Base-by-base conservation (phyloP, 1,140 invertebrate genomes). In the Conopomorpha cramerella region DNA sequence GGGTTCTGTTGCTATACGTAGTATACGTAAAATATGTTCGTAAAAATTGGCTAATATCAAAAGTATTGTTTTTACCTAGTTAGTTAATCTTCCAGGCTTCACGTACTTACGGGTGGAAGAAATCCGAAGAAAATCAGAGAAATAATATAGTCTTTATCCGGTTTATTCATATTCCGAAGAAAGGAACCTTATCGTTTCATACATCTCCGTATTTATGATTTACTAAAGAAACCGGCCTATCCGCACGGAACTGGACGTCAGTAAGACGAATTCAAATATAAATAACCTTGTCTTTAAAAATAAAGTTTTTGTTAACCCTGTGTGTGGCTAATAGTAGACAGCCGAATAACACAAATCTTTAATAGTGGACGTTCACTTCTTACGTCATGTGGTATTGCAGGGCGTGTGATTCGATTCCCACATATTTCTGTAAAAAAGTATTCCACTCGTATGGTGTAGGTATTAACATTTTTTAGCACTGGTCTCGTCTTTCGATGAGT, bases 251-350 rank as follows among this genome's bases (percentile, higher is more conserved):
- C 15, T 16, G 14, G 27, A 29, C 40, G 46, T 45, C 42, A 48
- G 39, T 32, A 45, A 37, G 27, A 41, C 25, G 10, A 8, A 36
- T 37, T 30, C 34, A 26, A 35, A 45, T 38, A 38, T 38, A 45
- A 40, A 30, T 36, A 51, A 36, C 43, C 43, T 45, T 48, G 45
- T 36, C 26, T 43, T 38, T 43, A 49, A 45, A 51, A 49, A 45
- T 48, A 51, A 39, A 17, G 30, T 36, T 23, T 28, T 23, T 32
- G 23, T 23, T 34, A 30, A 36, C 29, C 26, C 30, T 36, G 38
- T 41, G 37, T 34, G 39, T 30, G 38, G 36, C 39, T 41, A 41
- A 25, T 2, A 33, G 16, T 33, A 15, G 19, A 34, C 39, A 31
- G 36, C 39, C 36, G 39, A 46, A n/a, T n/a, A n/a, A n/a, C n/a